Conservation (phyloP, 2,888 invertebrate genomes). For the Loripinus fragilis region DNA sequence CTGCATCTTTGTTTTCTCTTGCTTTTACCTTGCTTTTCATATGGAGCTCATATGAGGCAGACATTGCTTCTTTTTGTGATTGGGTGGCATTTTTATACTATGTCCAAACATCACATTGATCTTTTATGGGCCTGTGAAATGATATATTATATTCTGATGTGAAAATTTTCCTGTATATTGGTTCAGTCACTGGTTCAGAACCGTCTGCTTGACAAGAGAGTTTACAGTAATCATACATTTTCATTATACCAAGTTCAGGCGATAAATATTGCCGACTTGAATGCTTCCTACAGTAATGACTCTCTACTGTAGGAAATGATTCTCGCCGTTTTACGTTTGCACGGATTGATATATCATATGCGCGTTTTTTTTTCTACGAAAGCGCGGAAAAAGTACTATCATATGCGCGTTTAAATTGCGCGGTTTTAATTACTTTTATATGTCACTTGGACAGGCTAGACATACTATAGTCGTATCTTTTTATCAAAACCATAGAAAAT, state of each 20-base stretch:
- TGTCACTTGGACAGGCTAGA: too few species aligned
- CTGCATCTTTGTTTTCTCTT: background rate
- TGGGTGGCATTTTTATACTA: constrained; percentile 5
- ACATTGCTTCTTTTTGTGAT: background rate
- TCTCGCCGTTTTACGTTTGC: too few species aligned
- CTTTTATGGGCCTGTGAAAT: constrained; percentile 35
- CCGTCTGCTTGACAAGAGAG: constrained; percentile 11
- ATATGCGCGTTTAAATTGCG: too few species aligned
- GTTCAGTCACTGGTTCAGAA: too few species aligned
- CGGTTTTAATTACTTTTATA: too few species aligned
- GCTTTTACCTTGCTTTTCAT: background rate
- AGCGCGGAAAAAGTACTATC: too few species aligned
- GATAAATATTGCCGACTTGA: too few species aligned
- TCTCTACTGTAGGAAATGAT: constrained; percentile 27
- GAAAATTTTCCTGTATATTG: constrained; percentile 31
- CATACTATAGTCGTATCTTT: too few species aligned
- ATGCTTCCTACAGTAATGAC: constrained; percentile 39
- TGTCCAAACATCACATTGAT: constrained; percentile 22
- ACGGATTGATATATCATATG: too few species aligned
- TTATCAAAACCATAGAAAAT: too few species aligned
- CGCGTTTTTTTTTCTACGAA: too few species aligned
- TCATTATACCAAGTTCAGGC: constrained; percentile 20
- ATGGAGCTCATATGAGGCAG: background rate
- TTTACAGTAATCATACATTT: constrained; percentile 30
- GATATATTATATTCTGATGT: constrained; percentile 28